phyloP scores from a whole-genome alignment of 2,797 vertebrate genomes.

The Chlorospingus semifuscus region DNA sequence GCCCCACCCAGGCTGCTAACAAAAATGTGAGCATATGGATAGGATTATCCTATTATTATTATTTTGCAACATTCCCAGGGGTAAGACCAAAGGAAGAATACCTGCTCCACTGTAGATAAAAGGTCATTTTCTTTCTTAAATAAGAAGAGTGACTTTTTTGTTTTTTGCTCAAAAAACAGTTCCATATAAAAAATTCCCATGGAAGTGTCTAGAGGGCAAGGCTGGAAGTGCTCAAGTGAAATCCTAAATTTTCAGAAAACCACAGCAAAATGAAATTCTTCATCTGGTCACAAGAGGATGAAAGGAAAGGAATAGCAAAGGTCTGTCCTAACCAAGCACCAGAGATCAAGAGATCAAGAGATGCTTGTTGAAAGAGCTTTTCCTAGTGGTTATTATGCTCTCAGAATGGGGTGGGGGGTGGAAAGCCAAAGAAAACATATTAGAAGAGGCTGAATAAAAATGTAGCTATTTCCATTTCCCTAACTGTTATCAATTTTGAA shows the following conservation, averaged over 20 bases:
- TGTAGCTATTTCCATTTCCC: conserved; percentile 17
- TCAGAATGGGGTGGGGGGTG: neutral
- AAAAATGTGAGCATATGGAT: neutral
- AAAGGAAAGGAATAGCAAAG: neutral
- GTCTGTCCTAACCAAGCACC: neutral
- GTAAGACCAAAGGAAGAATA: neutral
- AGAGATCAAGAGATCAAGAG: neutral
- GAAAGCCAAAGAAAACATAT: neutral
- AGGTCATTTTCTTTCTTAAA: neutral
- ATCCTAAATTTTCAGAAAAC: neutral
- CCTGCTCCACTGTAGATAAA: neutral
- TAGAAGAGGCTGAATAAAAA: neutral
- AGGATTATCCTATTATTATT: neutral
- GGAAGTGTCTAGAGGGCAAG: neutral
- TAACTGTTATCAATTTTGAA: neutral
- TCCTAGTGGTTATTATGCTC: neutral
- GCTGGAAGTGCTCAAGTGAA: neutral
- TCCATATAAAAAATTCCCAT: neutral
- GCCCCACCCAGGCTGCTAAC: neutral
- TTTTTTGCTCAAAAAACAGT: neutral
- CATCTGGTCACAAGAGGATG: neutral
- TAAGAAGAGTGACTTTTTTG: neutral
- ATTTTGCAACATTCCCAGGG: neutral
- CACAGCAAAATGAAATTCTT: neutral
- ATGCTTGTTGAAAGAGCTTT: neutral